Base-by-base conservation (phyloP, 2,888 invertebrate species). In the Notodonta dromedarius region DNA sequence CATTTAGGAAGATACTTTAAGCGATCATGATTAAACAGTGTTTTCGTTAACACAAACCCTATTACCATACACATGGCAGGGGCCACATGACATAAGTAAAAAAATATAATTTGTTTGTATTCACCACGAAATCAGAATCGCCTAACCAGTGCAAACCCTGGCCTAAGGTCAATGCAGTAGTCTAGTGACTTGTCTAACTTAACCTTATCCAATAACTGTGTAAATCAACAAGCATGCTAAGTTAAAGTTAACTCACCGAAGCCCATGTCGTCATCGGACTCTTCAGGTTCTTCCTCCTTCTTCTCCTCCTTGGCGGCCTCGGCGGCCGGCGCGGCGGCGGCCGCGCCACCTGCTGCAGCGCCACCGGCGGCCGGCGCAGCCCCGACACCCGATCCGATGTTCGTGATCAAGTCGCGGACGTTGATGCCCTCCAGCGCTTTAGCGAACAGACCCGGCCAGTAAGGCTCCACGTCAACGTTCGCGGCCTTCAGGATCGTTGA, bases 371-470 rank as follows among this genome's bases (percentile, higher is more conserved):
- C 96, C 57, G 97, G 96, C 40, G 97, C 98, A 73, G 97, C 95
- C 65, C 98, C 98, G 63, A 97, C 98, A 70, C 98, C 98, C 57
- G 98, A 97, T 24, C 98, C 98, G 82, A 99, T 96, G 92, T 97
- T 98, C 70, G 98, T 97, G 89, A 99, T 97, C 83, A 99, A 94
- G 68, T 98, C 98, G 83, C 98, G 98, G 61, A 99, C 96, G 87
- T 98, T 98, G 71, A 99, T 94, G 70, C 98, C 98, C 90, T 99
- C 99, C 74, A 99, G 94, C 50, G 99, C 98, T 92, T 99, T 99
- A 73, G 99, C 98, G 91, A 99, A 99, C 62, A 99, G 95, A 80
- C 98, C 98, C 53, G 99, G 99, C 99, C 99, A 99, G 94, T 99
- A 99, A 24, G 99, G 99, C 91, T 99, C 99, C 51, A 99, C 97